Base-by-base conservation (phyloP, 2,888 invertebrate species). In the Stegophylla sp. region DNA sequence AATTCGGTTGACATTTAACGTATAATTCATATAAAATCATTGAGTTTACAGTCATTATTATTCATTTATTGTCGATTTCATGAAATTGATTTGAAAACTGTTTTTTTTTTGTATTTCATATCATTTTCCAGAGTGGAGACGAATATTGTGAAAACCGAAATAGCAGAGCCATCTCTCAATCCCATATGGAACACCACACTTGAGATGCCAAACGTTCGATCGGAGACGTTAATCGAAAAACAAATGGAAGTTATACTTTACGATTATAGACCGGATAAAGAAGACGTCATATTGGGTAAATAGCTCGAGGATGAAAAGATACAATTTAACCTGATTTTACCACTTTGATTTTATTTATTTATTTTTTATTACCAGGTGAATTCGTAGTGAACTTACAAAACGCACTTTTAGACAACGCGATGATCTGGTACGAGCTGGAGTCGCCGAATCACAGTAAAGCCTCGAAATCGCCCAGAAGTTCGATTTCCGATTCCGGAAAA, bases 151-250 rank as follows among this genome's bases (percentile, higher is more conserved):
- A 94, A 94, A 87, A 95, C 95, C 1, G 94, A 93, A 86, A 92
- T 95, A 20, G 94, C 95, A 1, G 94, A 94, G 81, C 93, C 94
- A 17, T 93, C 94, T 0, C 93, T 92, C 86, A 94, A 93, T 86
- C 96, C 96, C 1, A 93, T 95, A 77, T 96, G 96, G 96, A 96
- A 96, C 86, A 94, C 95, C 23, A 96, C 95, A 26, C 89, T 96
- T 45, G 93, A 92, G 82, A 95, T 96, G 86, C 89, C 92, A 1
- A 92, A 92, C 51, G 91, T 94, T 20, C 92, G 92, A 51, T 93
- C 92, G 0, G 94, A 94, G 83, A 90, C 92, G 85, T 88, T 96
- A 66, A 91, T 93, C 87, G 93, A 93, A 82, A 91, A 93, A 82
- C 91, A 92, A 12, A 89, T 96, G 76, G 95, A 96, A 86, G 92